Base-by-base conservation (phyloP, 2,888 invertebrate genomes). In the Mantis religiosa region DNA sequence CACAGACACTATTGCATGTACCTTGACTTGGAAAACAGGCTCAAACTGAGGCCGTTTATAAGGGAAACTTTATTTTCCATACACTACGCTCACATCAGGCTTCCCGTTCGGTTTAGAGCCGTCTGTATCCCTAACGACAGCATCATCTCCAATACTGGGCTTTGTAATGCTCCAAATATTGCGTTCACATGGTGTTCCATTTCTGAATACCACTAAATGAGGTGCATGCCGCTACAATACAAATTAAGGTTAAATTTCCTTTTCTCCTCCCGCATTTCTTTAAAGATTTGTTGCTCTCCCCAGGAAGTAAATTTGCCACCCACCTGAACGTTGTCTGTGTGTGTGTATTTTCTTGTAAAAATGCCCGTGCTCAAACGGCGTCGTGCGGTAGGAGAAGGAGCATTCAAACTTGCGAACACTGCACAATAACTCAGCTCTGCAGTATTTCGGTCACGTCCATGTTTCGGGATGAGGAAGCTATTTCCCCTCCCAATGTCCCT, bases 341-440 rank as follows among this genome's bases (percentile, higher is more conserved):
- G n/a, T 28, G 25, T 30, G 84, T 47, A 47, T 47, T 12, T 82
- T 27, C 41, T 81, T 87, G 30, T 34, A 87, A 87, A 82, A 71
- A 71, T 71, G 54, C 20, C 54, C 54, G 20, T 71, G 54, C 25
- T 71, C 54, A 71, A 3, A 71, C 54, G 54, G 54, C 54, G 25
- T 71, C 54, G 54, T 87, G 34, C n/a, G 34, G 30, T 30, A 41
- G 34, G 30, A 30, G 30, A 8, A 30, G 54, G 28, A 81, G 71
- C 87, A 82, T 87, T 87, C 87, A 87, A 87, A 87, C 87, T 82
- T 87, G 87, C 87, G 71, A 87, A 87, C 82, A 82, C 87, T 82
- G 87, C 87, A 82, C 87, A 84, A 25, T 84, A 25, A 34, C 84
- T 34, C 84, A 84, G 34, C 54, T 34, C 47, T 27, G 47, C 8